Conservation (phyloP, 2,888 invertebrate species). For the Mythimna pallens region DNA sequence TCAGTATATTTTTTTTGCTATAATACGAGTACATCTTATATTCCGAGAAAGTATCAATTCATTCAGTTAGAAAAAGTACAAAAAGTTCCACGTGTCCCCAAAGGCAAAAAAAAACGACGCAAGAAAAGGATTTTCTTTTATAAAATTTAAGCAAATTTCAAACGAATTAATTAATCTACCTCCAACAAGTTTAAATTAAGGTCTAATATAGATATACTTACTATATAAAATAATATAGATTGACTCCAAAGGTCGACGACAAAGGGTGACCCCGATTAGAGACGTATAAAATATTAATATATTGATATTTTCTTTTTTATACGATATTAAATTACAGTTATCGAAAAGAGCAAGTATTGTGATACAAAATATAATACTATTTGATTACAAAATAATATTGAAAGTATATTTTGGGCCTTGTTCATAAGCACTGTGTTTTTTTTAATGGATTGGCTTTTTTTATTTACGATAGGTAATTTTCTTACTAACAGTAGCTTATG, state of each 20-base stretch:
- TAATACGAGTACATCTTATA: neutral
- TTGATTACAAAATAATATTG: conserved; percentile 24
- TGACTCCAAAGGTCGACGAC: conserved; percentile 36
- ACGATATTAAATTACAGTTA: conserved; percentile 41
- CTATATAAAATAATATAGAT: conserved; percentile 46
- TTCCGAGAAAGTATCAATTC: neutral
- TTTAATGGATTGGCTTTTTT: neutral
- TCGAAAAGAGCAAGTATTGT: conserved; percentile 31
- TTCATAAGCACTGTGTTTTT: too few relatives aligned
- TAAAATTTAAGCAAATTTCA: conserved; percentile 14
- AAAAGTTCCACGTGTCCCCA: neutral
- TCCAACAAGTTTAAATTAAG: conserved; percentile 39
- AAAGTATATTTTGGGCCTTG: neutral
- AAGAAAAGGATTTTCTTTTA: conserved; percentile 13
- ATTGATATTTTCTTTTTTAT: conserved; percentile 36
- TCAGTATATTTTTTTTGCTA: too few relatives aligned
- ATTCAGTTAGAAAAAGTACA: neutral
- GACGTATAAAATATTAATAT: conserved; percentile 38
- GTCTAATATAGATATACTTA: conserved; percentile 17
- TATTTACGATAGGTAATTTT: neutral
- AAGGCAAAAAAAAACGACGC: neutral
- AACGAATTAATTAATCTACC: conserved; percentile 41
- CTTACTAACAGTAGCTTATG: too few relatives aligned
- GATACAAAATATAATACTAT: conserved; percentile 9
- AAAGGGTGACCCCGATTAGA: conserved; percentile 56